phyloP scores from a whole-genome alignment of 2,888 invertebrate species.

The Drosophila differens region DNA sequence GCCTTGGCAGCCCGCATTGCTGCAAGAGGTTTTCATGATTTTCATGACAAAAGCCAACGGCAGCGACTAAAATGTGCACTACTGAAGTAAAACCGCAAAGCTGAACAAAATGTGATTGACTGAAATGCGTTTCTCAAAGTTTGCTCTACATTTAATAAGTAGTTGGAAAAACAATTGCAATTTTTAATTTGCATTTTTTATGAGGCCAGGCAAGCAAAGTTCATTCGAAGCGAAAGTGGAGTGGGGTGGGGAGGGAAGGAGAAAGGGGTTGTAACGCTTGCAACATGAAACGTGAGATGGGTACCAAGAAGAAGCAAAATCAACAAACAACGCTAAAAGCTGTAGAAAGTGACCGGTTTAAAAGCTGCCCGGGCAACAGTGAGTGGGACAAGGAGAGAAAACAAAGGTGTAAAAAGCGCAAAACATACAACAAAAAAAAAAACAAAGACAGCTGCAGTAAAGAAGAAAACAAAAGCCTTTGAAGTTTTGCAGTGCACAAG shows the following conservation, averaged over 20 bases:
- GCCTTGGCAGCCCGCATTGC: conserved; percentile 39
- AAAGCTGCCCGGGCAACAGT: conserved; percentile 1
- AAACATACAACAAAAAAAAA: conserved; percentile 5
- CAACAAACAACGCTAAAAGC: conserved; percentile 37
- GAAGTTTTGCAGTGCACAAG: conserved; percentile 37
- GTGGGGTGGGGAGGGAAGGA: neutral
- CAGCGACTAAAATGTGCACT: conserved; percentile 28
- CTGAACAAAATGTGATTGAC: conserved; percentile 18
- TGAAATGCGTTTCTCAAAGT: conserved; percentile 34
- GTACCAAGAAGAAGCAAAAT: conserved; percentile 39
- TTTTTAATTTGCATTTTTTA: conserved; percentile 62
- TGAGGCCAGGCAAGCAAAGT: conserved; percentile 46
- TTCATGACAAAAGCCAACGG: conserved; percentile 24
- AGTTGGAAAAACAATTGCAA: conserved; percentile 44
- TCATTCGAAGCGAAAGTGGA: conserved; percentile 4
- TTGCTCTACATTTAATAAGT: conserved; percentile 37
- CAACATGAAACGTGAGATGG: conserved; percentile 56
- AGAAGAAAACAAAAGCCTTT: conserved; percentile 51
- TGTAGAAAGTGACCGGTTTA: conserved; percentile 59
- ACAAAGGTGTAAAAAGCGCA: conserved; percentile 17
- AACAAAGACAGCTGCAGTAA: conserved; percentile 13
- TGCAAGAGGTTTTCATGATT: conserved; percentile 22
- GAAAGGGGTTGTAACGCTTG: conserved; percentile 1
- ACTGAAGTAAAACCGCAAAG: conserved; percentile 52
- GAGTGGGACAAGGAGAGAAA: conserved; percentile 6